A percentile compares a stretch with the other conserved stretches of the same genome.
Evolutionary conservation across 1,140 invertebrate genomes (phyloP).

Genomic region (Whitmania pigra): DNA sequence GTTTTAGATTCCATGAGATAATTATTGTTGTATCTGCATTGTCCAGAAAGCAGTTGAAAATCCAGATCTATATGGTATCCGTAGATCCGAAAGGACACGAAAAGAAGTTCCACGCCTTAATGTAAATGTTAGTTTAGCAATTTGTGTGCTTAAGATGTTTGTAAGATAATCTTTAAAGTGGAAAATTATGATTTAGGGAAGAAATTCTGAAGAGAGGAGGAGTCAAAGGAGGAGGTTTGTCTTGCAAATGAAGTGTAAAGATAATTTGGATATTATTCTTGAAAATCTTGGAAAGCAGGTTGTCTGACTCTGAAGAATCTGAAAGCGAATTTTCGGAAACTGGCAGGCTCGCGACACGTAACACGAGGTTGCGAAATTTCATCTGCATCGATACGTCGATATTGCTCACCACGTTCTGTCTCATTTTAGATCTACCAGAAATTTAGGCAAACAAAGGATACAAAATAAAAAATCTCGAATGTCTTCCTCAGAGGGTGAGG

Average conservation of each 20-base stretch:
- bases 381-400: neutral
- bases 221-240: neutral
- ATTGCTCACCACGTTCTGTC: neutral
- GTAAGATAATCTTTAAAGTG: neutral
- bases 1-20: neutral
- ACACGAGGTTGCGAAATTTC: neutral
- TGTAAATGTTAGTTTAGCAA: neutral
- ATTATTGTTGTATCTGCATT: neutral
- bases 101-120: constrained; percentile 34
- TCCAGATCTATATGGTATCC: constrained; percentile 36
- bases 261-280: neutral
- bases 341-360: neutral
- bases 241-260: neutral
- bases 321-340: neutral
- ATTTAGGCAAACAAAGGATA: neutral
- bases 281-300: neutral
- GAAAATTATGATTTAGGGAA: neutral
- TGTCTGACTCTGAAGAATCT: neutral
- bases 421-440: neutral
- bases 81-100: constrained; percentile 32
- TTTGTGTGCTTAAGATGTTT: neutral
- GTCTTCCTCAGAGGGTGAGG: neutral
- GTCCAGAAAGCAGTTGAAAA: constrained; percentile 26
- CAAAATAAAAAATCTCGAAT: too few species aligned
- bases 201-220: too few species aligned